Percentiles rank a stretch among this genome's conserved stretches.
These are phyloP conservation scores for Agrochola lychnidis DNA, from an alignment of 2,888 invertebrate genomes.

Conservation along the genomic window DNA sequence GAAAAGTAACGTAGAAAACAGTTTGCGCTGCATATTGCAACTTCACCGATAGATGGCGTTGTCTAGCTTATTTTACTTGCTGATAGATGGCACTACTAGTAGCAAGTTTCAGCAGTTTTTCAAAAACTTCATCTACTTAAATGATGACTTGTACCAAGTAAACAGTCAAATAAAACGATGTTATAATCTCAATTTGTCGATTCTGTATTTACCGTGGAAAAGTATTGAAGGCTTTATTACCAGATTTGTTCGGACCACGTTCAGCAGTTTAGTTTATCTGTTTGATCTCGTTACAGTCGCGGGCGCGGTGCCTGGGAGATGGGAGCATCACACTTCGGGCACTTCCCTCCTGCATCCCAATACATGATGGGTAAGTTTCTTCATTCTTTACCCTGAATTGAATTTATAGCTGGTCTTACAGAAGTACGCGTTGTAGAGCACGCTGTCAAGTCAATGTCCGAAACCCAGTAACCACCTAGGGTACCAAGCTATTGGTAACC, in stretches of 20 bases:
- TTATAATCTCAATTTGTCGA: not conserved
- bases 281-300: slow-evolving; percentile 72
- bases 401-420: not conserved
- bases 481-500: not conserved
- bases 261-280: not conserved
- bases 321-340: slow-evolving; percentile 86
- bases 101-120: not conserved
- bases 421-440: not conserved
- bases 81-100: slow-evolving; percentile 12
- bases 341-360: slow-evolving; percentile 83
- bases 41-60: not conserved
- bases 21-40: not conserved
- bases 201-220: too few species aligned
- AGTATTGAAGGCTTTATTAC: not conserved
- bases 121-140: not conserved
- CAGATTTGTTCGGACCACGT: not conserved
- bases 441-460: not conserved
- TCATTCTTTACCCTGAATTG: not conserved
- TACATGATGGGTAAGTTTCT: slow-evolving; percentile 83
- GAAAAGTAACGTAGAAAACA: not conserved
- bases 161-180: not conserved
- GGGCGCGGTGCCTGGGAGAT: slow-evolving; percentile 88
- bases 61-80: not conserved
- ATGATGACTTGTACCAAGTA: not conserved
- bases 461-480: not conserved